Conservation (phyloP, 1,140 invertebrate genomes). For the Drosophila parabipectinata region DNA sequence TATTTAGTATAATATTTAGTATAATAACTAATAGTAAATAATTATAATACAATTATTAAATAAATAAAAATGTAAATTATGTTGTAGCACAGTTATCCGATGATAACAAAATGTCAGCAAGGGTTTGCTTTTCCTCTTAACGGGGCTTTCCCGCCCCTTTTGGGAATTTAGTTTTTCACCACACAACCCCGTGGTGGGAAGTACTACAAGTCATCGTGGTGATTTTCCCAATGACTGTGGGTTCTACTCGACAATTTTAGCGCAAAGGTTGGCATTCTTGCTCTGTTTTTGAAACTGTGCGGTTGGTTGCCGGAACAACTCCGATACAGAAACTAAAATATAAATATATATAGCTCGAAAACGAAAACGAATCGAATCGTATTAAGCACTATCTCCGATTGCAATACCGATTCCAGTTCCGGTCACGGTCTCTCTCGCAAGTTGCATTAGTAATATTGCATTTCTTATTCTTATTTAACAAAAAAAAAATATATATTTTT, state of each 20-base stretch:
- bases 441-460: conserved; percentile 82
- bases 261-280: conserved; percentile 82
- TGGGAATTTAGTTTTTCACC: too few relatives aligned
- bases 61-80: too few relatives aligned
- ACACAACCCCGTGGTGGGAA: too few relatives aligned
- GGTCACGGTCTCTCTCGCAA: conserved; percentile 56
- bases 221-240: neutral
- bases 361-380: conserved; percentile 28
- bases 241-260: conserved; percentile 67
- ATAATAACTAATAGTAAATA: too few relatives aligned
- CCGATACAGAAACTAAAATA: conserved; percentile 11
- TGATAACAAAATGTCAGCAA: too few relatives aligned
- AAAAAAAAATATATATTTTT: conserved; percentile 14
- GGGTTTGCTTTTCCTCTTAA: too few relatives aligned
- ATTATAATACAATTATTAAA: too few relatives aligned
- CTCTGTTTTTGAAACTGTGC: conserved; percentile 78
- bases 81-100: too few relatives aligned
- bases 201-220: too few relatives aligned
- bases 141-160: too few relatives aligned
- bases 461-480: conserved; percentile 59
- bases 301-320: conserved; percentile 68
- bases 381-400: conserved; percentile 20
- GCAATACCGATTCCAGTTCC: conserved; percentile 22
- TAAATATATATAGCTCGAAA: conserved; percentile 1
- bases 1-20: too few relatives aligned